These are phyloP conservation scores for Lithobates pipiens DNA, from an alignment of 2,797 vertebrate species.

Conservation along the genomic window DNA sequence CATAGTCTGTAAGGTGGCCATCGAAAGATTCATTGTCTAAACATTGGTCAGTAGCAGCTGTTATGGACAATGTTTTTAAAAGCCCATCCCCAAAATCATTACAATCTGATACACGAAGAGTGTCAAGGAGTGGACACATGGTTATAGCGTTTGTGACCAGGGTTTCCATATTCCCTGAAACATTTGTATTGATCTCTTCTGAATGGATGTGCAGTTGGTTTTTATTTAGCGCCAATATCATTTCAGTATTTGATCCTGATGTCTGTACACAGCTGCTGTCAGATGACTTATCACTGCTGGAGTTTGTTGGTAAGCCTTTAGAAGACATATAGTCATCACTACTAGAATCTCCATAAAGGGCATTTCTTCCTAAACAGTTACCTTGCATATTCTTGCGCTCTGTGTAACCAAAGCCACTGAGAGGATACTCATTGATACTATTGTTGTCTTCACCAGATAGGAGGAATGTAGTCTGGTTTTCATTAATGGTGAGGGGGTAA, in stretches of 20 bases:
- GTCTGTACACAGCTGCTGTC: constrained; percentile 21
- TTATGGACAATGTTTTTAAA: constrained; percentile 27
- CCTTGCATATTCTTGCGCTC: background rate
- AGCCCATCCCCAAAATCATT: background rate
- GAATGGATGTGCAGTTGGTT: background rate
- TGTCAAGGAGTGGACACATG: background rate
- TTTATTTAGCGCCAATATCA: background rate
- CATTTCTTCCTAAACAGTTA: background rate
- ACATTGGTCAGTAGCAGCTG: background rate
- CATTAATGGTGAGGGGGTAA: background rate
- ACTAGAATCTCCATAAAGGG: background rate
- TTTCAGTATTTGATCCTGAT: constrained; percentile 21
- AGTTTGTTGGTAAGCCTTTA: background rate
- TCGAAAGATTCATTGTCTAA: constrained; percentile 24
- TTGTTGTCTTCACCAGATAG: background rate
- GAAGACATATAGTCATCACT: background rate
- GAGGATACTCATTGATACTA: constrained; percentile 2
- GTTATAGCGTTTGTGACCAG: background rate
- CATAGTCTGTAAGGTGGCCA: constrained; percentile 7
- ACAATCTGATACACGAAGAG: background rate
- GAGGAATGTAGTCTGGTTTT: background rate
- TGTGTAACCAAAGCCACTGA: constrained; percentile 15
- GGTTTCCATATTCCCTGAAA: background rate
- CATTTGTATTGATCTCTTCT: background rate
- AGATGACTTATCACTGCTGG: constrained; percentile 39